These are phyloP conservation scores for Drosophila putrida DNA, from an alignment of 2,888 invertebrate genomes.

Conservation along the genomic window DNA sequence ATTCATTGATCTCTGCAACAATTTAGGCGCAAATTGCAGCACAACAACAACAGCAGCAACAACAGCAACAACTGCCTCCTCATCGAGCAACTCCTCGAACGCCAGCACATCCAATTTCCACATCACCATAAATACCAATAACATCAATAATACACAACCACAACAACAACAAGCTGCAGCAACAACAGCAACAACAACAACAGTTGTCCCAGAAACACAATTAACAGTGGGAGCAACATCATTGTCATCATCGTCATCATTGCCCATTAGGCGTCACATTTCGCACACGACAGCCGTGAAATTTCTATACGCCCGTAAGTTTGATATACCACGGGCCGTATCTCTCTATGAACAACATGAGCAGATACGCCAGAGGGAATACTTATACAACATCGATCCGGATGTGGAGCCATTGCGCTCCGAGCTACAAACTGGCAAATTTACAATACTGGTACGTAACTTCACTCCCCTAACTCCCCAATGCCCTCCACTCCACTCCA, in stretches of 20 bases:
- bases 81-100: conserved; percentile 47
- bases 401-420: conserved; percentile 92
- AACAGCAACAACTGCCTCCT: conserved; percentile 16
- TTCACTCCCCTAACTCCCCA: too few species aligned
- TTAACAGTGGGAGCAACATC: not conserved
- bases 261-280: conserved; percentile 77
- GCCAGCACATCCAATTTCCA: conserved; percentile 52
- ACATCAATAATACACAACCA: conserved; percentile 14
- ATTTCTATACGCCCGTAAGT: conserved; percentile 97
- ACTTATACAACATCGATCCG: conserved; percentile 93
- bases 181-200: conserved; percentile 24
- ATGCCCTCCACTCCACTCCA: not conserved
- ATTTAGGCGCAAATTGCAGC: conserved; percentile 78
- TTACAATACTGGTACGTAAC: conserved; percentile 93
- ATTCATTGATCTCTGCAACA: conserved; percentile 85
- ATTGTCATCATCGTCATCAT: conserved; percentile 1
- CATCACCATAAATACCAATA: conserved; percentile 25
- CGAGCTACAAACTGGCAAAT: conserved; percentile 97
- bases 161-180: conserved; percentile 27
- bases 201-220: conserved; percentile 15
- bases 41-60: conserved; percentile 34
- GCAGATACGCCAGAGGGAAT: conserved; percentile 94
- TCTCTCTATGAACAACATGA: conserved; percentile 97
- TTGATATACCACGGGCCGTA: conserved; percentile 95
- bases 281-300: conserved; percentile 95